Evolutionary conservation across 2,888 invertebrate genomes (phyloP), one percentile per base, ranked within the genome.

Genomic region (Spatulosminthurus flaviceps): DNA sequence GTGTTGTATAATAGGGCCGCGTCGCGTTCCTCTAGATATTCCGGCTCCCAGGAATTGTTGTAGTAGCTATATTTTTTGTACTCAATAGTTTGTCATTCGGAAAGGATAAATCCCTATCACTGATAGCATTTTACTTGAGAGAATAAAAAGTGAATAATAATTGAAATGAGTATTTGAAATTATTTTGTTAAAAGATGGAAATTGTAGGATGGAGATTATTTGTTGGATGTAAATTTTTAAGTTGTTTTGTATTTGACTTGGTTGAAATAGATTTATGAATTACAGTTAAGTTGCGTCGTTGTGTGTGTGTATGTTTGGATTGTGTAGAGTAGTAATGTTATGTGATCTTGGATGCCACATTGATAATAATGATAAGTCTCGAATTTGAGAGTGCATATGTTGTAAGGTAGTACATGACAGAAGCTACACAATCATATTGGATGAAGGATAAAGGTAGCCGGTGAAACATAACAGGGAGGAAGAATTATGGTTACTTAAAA

Each of bases 401-500:
- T n/a, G n/a, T n/a, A n/a, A n/a, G n/a, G n/a, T n/a, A n/a, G n/a
- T n/a, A n/a, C n/a, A n/a, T n/a, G n/a, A n/a, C n/a, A n/a, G n/a
- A n/a, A n/a, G n/a, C n/a, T n/a, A n/a, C n/a, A n/a, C n/a, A n/a
- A n/a, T 51, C 16, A 2, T 51, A 19, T 51, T 5, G 51, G n/a
- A 51, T 51, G 51, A 16, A 51, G 5, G 51, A 41, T 41, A 41
- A 7, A 19, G 16, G n/a, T 51, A 51, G 51, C 5, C 9, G 51
- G 16, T 51, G 51, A 51, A 51, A 42, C 41, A 73, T n/a, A n/a
- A n/a, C n/a, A 7, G 28, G 28, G 61, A 60, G 61, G 74, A 74
- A 74, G 74, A 74, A 60, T 74, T 74, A 74, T 74, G 61, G 61
- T 34, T 34, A 74, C 34, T 51, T 24, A 70, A 34, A 41, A 41